Base-by-base conservation (phyloP, 1,140 invertebrate species). In the Polypedilum vanderplanki region DNA sequence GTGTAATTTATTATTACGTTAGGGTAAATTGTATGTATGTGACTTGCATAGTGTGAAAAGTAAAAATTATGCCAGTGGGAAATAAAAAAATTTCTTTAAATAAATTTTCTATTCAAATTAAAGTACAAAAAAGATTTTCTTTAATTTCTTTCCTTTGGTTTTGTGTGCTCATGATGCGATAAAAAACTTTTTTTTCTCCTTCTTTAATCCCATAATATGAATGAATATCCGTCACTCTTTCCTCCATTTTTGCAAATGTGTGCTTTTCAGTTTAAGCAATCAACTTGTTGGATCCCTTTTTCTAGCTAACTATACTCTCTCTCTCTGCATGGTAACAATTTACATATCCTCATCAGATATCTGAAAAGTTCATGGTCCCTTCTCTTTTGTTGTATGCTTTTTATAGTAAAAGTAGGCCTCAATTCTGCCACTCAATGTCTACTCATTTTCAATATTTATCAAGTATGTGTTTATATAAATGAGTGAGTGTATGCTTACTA, bases 1-100 rank as follows among this genome's bases (percentile, higher is more conserved):
- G 5, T 70, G 65, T 70, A 70, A 70, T 70, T 70, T 70, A 70
- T 70, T 70, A 57, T 57, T 57, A 22, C 17, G 17, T 70, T 5
- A 70, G 17, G 5, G 65, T 57, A 57, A 57, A 1, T 57, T 15
- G 8, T 12, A 1, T 57, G 10, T 17, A 57, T 57, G 10, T 7
- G 46, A 57, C 8, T 15, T 17, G 46, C 10, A 57, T 57, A 57
- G n/a, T 57, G 46, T 12, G 8, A 12, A 17, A 57, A 57, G 8
- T 1, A 3, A 57, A 17, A 33, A 33, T 3, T 3, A 5, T 33
- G 1, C 24, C 24, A 33, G 24, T 5, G 24, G 24, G 24, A 5
- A 33, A 33, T 33, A 33, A 33, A 33, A n/a, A n/a, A n/a, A n/a
- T n/a, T n/a, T n/a, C n/a, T n/a, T n/a, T n/a, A n/a, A n/a, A n/a